These are phyloP conservation scores for Tapirus terrestris DNA, from an alignment of 2,113 vertebrate genomes.

Conservation along the genomic window DNA sequence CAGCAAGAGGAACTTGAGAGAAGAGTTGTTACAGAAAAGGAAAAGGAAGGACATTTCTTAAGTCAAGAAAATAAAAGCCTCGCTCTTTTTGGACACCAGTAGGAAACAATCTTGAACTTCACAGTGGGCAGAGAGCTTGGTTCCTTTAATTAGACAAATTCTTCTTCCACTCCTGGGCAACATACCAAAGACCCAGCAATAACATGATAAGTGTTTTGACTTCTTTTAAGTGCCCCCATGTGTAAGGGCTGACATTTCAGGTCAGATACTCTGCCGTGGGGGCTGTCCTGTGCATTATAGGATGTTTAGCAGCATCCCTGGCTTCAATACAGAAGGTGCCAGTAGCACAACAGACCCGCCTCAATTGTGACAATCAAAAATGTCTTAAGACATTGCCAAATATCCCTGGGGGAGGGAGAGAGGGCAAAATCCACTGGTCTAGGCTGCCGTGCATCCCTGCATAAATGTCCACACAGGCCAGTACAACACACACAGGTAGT, in stretches of 20 bases:
- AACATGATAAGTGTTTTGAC: neutral
- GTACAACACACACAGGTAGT: neutral
- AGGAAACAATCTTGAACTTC: neutral
- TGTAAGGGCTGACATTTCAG: neutral
- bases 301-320: neutral
- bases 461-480: neutral
- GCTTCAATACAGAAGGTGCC: neutral
- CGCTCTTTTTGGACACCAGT: neutral
- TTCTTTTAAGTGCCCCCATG: neutral
- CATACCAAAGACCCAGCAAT: neutral
- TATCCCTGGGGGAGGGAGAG: neutral
- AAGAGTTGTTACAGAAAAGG: neutral
- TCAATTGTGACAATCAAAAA: neutral
- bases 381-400: neutral
- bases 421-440: neutral
- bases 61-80: conserved; percentile 21
- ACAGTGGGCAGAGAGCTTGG: neutral
- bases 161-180: neutral
- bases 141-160: neutral
- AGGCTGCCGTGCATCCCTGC: neutral
- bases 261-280: fast-evolving
- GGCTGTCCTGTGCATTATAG: neutral
- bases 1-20: neutral
- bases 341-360: fast-evolving
- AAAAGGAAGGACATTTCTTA: neutral